phyloP scores from a whole-genome alignment of 1,140 invertebrate species.

The fruit fly (Drosophila melanogaster) region DNA sequence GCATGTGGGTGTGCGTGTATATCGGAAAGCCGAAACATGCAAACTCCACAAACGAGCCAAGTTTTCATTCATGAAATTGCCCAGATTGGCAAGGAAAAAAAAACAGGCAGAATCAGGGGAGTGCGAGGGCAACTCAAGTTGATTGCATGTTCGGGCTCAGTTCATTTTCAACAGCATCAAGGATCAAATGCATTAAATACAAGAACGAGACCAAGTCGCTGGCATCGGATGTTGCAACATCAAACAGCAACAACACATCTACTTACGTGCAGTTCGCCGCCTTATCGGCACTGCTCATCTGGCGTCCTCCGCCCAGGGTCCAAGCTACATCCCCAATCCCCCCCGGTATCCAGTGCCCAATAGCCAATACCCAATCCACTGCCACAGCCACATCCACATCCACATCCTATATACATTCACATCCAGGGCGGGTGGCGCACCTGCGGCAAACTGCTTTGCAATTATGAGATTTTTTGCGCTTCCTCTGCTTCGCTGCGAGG shows the following conservation, averaged over 20 bases:
- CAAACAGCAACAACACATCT: constrained; percentile 36
- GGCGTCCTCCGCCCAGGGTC: constrained; percentile 44
- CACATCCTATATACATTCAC: constrained; percentile 43
- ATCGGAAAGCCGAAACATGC: constrained; percentile 65
- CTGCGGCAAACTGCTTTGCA: constrained; percentile 82
- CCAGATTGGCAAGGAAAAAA: constrained; percentile 43
- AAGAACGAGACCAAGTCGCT: constrained; percentile 57
- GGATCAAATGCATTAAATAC: constrained; percentile 83
- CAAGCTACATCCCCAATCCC: constrained; percentile 16
- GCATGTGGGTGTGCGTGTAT: constrained; percentile 75
- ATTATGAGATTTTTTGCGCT: constrained; percentile 77
- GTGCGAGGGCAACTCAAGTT: constrained; percentile 41
- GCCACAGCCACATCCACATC: background rate
- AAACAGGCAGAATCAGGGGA: background rate
- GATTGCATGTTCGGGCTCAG: constrained; percentile 81
- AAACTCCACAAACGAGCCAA: constrained; percentile 65
- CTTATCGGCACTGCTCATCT: constrained; percentile 78
- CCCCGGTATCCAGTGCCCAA: background rate
- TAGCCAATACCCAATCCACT: background rate
- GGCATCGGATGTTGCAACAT: constrained; percentile 65
- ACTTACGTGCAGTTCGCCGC: constrained; percentile 64
- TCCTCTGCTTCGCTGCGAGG: constrained; percentile 30
- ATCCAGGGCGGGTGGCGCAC: constrained; percentile 79
- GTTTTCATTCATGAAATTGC: constrained; percentile 82
- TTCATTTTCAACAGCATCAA: constrained; percentile 83